Conservation (phyloP, 2,888 invertebrate species). For the Lasioglossum zephyrum region DNA sequence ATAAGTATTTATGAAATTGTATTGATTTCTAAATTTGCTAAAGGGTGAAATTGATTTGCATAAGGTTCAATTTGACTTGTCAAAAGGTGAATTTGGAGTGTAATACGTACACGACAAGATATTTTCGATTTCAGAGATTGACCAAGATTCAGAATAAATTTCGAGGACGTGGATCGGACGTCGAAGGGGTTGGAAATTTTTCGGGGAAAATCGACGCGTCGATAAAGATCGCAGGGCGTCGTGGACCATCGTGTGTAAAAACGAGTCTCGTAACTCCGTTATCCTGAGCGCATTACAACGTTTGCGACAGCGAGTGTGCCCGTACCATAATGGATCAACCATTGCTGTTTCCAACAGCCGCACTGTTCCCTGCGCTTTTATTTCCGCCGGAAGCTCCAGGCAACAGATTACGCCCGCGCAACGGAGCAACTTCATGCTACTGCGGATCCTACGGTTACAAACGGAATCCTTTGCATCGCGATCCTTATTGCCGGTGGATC, state of each 20-base stretch:
- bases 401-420: conserved; percentile 38
- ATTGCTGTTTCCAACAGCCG: background rate
- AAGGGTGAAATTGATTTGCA: no score
- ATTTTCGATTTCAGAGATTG: background rate
- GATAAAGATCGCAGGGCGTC: background rate
- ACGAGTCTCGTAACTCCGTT: conserved; percentile 26
- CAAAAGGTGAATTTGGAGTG: no score
- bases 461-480: conserved; percentile 34
- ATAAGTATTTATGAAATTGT: no score
- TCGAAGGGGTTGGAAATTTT: background rate
- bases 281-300: conserved; percentile 43
- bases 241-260: background rate
- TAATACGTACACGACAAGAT: background rate
- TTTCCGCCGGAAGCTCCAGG: conserved; percentile 25
- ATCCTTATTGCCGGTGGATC: background rate
- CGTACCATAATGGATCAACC: conserved; percentile 49
- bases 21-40: no score
- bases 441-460: conserved; percentile 37
- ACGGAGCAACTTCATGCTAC: conserved; percentile 13
- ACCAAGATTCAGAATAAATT: background rate
- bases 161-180: background rate
- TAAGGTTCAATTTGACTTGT: no score
- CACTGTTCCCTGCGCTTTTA: conserved; percentile 33
- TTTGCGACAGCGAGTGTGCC: conserved; percentile 20
- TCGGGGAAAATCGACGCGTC: background rate